Evolutionary conservation across 2,113 vertebrate genomes (phyloP).

Genomic region (Ciconia boyciana): DNA sequence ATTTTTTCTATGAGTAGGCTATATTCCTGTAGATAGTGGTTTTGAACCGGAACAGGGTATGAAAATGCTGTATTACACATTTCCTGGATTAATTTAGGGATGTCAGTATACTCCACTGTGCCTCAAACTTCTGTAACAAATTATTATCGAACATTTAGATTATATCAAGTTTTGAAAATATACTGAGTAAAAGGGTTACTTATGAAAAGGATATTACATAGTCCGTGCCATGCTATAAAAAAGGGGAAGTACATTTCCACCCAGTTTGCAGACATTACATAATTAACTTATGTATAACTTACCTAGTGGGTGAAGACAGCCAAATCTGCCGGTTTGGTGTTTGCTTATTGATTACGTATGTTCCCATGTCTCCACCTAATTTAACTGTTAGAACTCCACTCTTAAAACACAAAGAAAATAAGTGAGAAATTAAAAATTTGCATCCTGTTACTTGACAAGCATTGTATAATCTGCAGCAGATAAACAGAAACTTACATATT

Average conservation of each 20-base stretch:
- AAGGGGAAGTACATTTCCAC: not conserved
- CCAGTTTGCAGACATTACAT: not conserved
- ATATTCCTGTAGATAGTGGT: not conserved
- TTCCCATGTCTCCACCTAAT: constrained; percentile 84
- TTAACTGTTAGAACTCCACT: constrained; percentile 91
- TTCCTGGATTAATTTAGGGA: not conserved
- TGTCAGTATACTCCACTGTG: not conserved
- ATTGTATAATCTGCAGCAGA: not conserved
- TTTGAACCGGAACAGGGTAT: not conserved
- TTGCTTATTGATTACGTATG: constrained; percentile 98
- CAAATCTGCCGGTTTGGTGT: constrained; percentile 95
- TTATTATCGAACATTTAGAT: not conserved
- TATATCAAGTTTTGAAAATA: not conserved
- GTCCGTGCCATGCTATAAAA: accelerated
- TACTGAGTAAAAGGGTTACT: not conserved
- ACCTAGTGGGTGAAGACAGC: constrained; percentile 95
- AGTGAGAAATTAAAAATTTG: not conserved
- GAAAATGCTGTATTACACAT: not conserved
- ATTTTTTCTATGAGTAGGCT: not conserved
- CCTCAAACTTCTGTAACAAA: not conserved
- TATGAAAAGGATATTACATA: not conserved
- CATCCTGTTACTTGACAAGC: not conserved
- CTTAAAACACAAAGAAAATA: constrained; percentile 64
- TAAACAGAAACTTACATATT: not conserved
- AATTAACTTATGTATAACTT: not conserved